These are phyloP conservation scores for Spea bombifrons DNA, from an alignment of 2,113 vertebrate genomes.

Conservation along the genomic window DNA sequence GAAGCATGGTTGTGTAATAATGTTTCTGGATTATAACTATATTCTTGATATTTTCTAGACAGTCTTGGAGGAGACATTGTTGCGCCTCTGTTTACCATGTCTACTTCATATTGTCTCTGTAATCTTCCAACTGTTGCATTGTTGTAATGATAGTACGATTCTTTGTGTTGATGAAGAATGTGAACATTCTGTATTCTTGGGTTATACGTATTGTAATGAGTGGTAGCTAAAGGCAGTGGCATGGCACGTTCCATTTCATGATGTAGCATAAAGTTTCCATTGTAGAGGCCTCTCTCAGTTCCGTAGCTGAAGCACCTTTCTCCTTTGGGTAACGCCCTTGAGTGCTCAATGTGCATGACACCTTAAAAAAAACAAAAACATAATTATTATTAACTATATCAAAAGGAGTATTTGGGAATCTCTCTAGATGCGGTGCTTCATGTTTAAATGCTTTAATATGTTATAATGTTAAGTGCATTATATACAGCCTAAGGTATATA, in stretches of 20 bases:
- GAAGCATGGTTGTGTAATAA: constrained; percentile 48
- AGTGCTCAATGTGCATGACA: constrained; percentile 19
- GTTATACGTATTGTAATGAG: constrained; percentile 47
- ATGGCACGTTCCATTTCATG: constrained; percentile 41
- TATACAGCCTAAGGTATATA: too few species aligned
- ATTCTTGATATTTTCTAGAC: constrained; percentile 48
- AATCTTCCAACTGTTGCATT: constrained; percentile 45
- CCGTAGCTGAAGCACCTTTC: constrained; percentile 40
- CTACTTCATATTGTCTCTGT: constrained; percentile 47
- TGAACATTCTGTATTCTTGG: constrained; percentile 51
- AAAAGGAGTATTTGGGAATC: too few species aligned
- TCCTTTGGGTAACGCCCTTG: neutral
- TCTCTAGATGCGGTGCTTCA: too few species aligned
- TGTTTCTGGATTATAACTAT: constrained; percentile 51
- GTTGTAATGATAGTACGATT: constrained; percentile 40
- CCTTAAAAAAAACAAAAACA: constrained; percentile 4
- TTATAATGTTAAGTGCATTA: too few species aligned
- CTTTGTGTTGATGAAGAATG: constrained; percentile 37
- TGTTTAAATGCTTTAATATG: too few species aligned
- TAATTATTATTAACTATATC: neutral
- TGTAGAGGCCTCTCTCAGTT: constrained; percentile 44
- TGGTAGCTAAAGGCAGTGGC: constrained; percentile 31
- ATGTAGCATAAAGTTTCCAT: constrained; percentile 41
- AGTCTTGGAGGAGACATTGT: neutral
- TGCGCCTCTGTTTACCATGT: constrained; percentile 39